Evolutionary conservation across 2,888 invertebrate species (phyloP), one percentile per base, ranked within the genome.

Genomic region (Euclidia mi): DNA sequence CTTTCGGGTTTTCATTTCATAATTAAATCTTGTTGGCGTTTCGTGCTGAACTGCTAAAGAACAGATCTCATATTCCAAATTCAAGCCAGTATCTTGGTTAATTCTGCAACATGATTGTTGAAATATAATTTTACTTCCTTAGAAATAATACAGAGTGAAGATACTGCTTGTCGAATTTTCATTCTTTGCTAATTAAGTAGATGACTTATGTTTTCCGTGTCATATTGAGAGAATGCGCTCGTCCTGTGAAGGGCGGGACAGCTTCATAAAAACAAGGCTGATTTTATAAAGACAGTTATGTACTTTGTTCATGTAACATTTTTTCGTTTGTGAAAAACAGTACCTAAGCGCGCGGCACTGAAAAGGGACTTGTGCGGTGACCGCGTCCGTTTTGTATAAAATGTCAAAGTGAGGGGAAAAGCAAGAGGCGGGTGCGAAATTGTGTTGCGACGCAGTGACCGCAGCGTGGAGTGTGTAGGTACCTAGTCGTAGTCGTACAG

Each of bases 371-470:
- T 87, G 88, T 82, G 82, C 86, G 79, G 79, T 82, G 88, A 88
- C 85, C 87, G 89, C 81, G 82, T 85, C 81, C 72, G 82, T 88
- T 88, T 88, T 85, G 85, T 86, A 83, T 82, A 79, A 90, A 93
- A 92, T 91, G 91, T 92, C 91, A 92, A 88, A 88, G 88, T 82
- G 75, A 86, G 88, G 88, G 85, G 80, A 81, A 82, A 81, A 82
- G 77, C 81, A 76, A 79, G 81, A 79, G 79, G 71, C 68, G 78
- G 70, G 79, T 68, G 82, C 77, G 79, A 88, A 87, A 89, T 89
- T 88, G 87, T 88, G 87, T 90, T 86, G n/a, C n/a, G 89, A 90
- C 87, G 87, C 85, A 85, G 81, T 83, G 87, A 86, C 81, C 85
- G 82, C 80, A 76, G 81, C 74, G 68, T 64, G 72, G 63, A 65